These are phyloP conservation scores for Phanerotoma sp. DNA, from an alignment of 2,888 invertebrate genomes.

Conservation along the genomic window DNA sequence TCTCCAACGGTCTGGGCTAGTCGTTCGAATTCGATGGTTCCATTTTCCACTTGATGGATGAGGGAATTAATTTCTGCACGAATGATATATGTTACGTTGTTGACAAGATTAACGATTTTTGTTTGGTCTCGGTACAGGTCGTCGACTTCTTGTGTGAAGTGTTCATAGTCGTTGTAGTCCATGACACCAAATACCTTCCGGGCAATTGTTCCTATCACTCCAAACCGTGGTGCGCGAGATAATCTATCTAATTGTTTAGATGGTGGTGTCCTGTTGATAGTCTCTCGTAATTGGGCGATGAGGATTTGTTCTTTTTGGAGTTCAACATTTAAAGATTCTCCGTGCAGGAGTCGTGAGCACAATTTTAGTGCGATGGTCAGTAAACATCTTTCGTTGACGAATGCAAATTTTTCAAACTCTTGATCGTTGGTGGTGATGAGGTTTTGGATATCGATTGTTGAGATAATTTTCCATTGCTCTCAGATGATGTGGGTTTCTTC, in stretches of 20 bases:
- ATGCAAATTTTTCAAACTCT: too few species aligned
- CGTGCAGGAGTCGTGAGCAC: neutral
- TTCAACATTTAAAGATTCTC: neutral
- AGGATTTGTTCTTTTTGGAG: neutral
- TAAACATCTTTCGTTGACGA: too few species aligned
- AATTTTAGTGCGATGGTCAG: neutral
- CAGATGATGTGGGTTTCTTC: neutral
- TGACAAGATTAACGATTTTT: too few species aligned
- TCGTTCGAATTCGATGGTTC: too few species aligned
- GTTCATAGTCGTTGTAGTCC: neutral
- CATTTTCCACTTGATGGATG: neutral
- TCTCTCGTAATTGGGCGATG: neutral
- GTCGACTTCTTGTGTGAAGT: neutral
- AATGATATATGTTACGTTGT: too few species aligned
- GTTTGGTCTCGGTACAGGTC: too few species aligned
- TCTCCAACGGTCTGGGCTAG: too few species aligned
- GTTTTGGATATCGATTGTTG: neutral
- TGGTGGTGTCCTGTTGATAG: too few species aligned
- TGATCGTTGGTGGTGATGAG: neutral
- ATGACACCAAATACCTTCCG: neutral
- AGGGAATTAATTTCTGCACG: neutral
- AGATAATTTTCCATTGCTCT: neutral
- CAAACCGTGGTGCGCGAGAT: neutral
- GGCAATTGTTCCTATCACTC: neutral
- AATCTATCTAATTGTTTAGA: too few species aligned